These are phyloP conservation scores for Apostichopus japonicus DNA, from an alignment of 35 echinoderm and acorn worm genomes.

Conservation along the genomic window DNA sequence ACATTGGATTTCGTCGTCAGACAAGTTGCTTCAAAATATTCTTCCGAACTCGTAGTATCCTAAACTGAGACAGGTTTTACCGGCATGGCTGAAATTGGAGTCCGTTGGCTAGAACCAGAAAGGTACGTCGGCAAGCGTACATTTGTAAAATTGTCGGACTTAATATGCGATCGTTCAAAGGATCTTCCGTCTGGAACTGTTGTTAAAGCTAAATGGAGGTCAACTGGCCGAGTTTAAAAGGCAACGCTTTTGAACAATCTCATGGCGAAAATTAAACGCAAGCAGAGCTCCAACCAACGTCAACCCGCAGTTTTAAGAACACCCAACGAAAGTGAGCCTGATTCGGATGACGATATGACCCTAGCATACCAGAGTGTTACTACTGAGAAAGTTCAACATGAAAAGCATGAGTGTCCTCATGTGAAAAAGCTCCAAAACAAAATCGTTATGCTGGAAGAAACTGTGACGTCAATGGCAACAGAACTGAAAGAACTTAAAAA, in stretches of 20 bases:
- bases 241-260: too few species aligned
- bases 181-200: too few species aligned
- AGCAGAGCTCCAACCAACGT: neutral
- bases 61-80: neutral
- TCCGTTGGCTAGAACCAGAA: neutral
- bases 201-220: too few species aligned
- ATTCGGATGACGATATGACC: too few species aligned
- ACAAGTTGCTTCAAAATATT: neutral
- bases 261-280: neutral
- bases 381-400: neutral
- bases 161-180: too few species aligned
- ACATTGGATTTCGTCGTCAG: neutral
- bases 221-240: too few species aligned
- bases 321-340: neutral
- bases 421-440: too few species aligned
- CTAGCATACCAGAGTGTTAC: too few species aligned
- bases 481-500: neutral
- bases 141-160: neutral
- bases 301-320: neutral
- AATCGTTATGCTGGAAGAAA: neutral
- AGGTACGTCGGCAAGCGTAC: neutral
- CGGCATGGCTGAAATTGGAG: constrained; percentile 10
- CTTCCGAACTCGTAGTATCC: too few species aligned
- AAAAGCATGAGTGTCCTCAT: neutral
- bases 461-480: neutral